A percentile compares a stretch with the other conserved stretches of the same genome.
phyloP scores from a whole-genome alignment of 2,797 vertebrate genomes.

The Cuculus canorus region DNA sequence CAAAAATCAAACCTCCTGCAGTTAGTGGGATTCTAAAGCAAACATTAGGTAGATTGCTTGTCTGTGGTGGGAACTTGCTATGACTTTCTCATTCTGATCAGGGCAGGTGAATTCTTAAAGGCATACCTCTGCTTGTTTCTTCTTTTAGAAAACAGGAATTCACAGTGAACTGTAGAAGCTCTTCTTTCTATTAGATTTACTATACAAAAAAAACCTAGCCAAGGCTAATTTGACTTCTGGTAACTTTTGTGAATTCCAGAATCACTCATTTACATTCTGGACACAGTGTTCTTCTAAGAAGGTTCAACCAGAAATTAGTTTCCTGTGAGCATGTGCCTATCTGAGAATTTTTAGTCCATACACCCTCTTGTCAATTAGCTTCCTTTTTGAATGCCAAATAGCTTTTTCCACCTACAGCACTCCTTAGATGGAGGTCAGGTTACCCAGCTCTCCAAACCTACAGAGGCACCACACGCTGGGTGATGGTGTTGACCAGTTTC shows the following conservation, averaged over 20 bases:
- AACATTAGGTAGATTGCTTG: background rate
- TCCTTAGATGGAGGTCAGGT: background rate
- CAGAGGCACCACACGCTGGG: accelerated
- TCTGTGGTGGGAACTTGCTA: background rate
- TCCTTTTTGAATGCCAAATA: background rate
- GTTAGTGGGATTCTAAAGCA: background rate
- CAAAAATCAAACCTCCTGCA: background rate
- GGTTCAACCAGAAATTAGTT: background rate
- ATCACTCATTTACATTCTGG: background rate
- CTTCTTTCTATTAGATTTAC: background rate
- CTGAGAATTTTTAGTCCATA: background rate
- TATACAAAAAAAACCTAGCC: background rate
- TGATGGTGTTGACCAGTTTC: background rate
- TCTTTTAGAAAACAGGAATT: background rate
- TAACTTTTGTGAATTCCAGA: background rate
- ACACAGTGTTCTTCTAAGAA: background rate
- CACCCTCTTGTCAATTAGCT: background rate
- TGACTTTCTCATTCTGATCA: background rate
- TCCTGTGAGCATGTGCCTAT: background rate
- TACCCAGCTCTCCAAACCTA: background rate
- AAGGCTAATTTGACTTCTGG: background rate
- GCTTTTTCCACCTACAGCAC: background rate
- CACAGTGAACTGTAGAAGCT: background rate
- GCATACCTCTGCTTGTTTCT: background rate
- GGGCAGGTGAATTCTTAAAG: background rate